A percentile compares a stretch with the other conserved stretches of the same genome.
Conservation (phyloP, 2,113 vertebrate species). For the Gambusia affinis region DNA sequence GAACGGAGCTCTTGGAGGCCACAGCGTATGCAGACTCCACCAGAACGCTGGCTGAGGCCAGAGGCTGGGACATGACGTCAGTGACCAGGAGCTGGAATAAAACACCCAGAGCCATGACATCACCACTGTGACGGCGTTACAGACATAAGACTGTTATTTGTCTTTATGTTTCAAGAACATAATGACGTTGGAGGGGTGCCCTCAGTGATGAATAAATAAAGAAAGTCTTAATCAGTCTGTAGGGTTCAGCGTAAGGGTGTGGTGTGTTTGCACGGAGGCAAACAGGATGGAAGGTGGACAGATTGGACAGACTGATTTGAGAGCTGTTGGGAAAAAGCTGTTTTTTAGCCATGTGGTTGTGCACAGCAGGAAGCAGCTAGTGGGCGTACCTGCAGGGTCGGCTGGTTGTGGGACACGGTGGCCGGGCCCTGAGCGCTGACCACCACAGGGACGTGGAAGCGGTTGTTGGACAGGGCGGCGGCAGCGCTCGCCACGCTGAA, state of each 20-base stretch:
- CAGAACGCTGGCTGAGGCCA: slow-evolving; percentile 88
- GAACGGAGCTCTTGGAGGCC: slow-evolving; percentile 85
- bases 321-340: too few relatives aligned
- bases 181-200: too few relatives aligned
- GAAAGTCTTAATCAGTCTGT: too few relatives aligned
- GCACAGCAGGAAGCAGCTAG: too few relatives aligned
- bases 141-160: background rate
- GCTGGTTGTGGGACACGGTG: slow-evolving; percentile 90
- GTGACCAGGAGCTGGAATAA: slow-evolving; percentile 89
- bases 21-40: slow-evolving; percentile 86
- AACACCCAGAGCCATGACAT: slow-evolving; percentile 14
- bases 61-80: slow-evolving; percentile 89
- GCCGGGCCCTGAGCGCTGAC: slow-evolving; percentile 85
- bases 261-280: too few relatives aligned
- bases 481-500: slow-evolving; percentile 91
- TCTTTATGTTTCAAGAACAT: too few relatives aligned
- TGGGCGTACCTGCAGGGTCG: slow-evolving; percentile 83
- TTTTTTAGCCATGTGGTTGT: too few relatives aligned
- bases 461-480: slow-evolving; percentile 87
- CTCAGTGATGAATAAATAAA: too few relatives aligned
- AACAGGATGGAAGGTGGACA: too few relatives aligned
- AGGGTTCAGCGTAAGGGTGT: too few relatives aligned
- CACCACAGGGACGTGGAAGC: slow-evolving; percentile 89
- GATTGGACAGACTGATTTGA: too few relatives aligned
- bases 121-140: background rate